Conservation (phyloP, 2,888 invertebrate species). For the Sympetrum striolatum region DNA sequence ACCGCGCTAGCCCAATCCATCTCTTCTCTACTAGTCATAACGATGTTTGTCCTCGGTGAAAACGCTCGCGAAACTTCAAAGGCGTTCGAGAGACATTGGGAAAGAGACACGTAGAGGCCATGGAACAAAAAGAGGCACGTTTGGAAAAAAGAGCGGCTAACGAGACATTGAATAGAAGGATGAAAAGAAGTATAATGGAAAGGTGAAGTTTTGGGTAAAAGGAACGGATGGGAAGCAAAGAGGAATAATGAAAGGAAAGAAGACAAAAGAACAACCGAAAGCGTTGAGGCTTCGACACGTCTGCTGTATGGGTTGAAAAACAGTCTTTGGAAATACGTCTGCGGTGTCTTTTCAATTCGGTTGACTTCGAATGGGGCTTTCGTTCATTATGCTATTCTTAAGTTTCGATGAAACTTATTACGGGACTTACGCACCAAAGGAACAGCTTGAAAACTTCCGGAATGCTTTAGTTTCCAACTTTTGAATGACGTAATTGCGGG, state of each 20-base stretch:
- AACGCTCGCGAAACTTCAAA: neutral
- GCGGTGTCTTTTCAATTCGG: too few species aligned
- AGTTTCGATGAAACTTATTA: too few species aligned
- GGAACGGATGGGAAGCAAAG: neutral
- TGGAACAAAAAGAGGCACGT: neutral
- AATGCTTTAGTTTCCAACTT: too few species aligned
- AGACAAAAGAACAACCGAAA: neutral
- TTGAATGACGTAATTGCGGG: too few species aligned
- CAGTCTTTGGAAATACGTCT: too few species aligned
- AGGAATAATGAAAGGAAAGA: neutral
- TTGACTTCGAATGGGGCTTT: too few species aligned
- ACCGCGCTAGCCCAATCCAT: neutral
- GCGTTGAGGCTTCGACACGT: neutral
- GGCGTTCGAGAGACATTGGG: neutral
- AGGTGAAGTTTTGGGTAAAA: neutral
- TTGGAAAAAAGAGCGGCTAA: neutral
- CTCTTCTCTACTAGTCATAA: neutral
- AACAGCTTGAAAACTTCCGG: too few species aligned
- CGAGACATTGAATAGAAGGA: neutral
- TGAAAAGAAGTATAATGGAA: neutral
- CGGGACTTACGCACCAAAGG: too few species aligned
- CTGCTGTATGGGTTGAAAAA: too few species aligned
- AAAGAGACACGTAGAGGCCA: neutral
- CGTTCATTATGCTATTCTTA: too few species aligned
- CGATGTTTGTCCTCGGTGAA: neutral